phyloP scores from a whole-genome alignment of 2,113 vertebrate genomes.

The Erythrocercus mccallii region DNA sequence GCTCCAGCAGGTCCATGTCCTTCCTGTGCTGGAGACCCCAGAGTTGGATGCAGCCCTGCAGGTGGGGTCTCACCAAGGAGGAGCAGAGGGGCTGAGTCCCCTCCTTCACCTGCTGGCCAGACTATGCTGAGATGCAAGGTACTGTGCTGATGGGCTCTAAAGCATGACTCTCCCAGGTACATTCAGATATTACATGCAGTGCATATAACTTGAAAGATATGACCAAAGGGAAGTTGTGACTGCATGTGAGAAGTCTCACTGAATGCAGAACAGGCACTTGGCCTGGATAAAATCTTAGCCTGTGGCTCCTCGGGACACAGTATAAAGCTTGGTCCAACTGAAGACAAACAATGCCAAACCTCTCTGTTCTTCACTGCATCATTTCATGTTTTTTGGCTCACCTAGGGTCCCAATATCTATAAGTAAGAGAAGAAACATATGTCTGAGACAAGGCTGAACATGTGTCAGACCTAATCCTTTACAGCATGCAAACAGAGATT shows the following conservation, averaged over 20 bases:
- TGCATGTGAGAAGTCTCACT: not conserved
- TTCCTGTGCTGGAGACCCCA: not conserved
- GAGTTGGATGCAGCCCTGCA: not conserved
- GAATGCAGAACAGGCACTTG: not conserved
- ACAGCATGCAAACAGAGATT: not conserved
- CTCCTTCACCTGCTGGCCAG: not conserved
- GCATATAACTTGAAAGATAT: not conserved
- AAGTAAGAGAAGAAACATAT: not conserved
- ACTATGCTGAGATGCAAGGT: not conserved
- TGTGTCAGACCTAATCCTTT: not conserved
- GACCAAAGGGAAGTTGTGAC: not conserved
- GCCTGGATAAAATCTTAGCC: not conserved
- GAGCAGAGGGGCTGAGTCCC: not conserved
- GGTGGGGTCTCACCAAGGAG: not conserved
- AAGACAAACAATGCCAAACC: not conserved
- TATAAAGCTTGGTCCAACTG: not conserved
- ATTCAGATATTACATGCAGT: not conserved
- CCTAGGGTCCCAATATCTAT: not conserved
- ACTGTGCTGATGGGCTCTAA: not conserved
- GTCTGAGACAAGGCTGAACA: not conserved
- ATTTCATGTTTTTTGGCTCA: not conserved
- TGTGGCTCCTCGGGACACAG: not conserved
- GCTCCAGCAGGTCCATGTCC: not conserved
- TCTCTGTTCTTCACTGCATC: not conserved
- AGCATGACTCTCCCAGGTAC: not conserved